phyloP scores from a whole-genome alignment of 1,140 invertebrate species.

The Micrasema minimum region DNA sequence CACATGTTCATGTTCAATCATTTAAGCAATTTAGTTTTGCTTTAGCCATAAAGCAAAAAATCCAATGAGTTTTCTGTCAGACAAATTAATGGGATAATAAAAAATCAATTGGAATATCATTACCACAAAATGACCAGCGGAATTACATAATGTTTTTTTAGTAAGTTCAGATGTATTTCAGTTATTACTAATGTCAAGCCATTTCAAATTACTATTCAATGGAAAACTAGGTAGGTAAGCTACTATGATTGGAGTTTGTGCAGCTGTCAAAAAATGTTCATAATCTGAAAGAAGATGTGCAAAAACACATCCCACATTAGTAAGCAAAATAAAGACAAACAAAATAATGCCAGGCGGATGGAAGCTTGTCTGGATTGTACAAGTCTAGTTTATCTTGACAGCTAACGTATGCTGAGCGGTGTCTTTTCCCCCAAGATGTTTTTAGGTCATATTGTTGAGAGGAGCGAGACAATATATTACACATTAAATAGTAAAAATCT shows the following conservation, averaged over 20 bases:
- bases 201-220: not conserved
- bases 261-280: slow-evolving; percentile 15
- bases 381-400: slow-evolving; percentile 8
- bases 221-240: not conserved
- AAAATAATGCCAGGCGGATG: not conserved
- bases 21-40: no score
- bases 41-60: no score
- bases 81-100: no score
- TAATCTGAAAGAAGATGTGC: not conserved
- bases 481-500: slow-evolving; percentile 4
- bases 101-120: no score
- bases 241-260: slow-evolving; percentile 5
- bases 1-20: no score
- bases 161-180: no score
- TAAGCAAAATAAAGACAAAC: slow-evolving; percentile 17
- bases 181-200: not conserved
- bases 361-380: not conserved
- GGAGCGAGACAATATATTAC: slow-evolving; percentile 3
- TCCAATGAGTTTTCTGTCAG: no score
- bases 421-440: slow-evolving; percentile 4
- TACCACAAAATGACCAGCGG: no score
- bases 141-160: not conserved
- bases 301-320: slow-evolving; percentile 14
- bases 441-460: slow-evolving; percentile 9
- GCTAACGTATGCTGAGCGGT: slow-evolving; percentile 17